phyloP scores from a whole-genome alignment of 2,797 vertebrate genomes.

The Podarcis lilfordi region DNA sequence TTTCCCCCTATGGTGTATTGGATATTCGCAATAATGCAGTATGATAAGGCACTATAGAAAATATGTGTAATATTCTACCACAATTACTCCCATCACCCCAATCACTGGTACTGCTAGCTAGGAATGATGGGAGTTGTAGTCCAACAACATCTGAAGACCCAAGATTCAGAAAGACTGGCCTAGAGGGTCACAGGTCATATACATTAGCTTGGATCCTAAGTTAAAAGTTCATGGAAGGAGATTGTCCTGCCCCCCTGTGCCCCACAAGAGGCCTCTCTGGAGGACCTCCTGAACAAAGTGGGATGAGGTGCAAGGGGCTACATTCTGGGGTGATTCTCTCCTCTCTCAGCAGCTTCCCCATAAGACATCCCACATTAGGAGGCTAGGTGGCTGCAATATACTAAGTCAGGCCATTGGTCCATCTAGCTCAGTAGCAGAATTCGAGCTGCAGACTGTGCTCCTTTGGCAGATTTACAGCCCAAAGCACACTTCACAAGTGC shows the following conservation, averaged over 20 bases:
- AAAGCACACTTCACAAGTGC: conserved; percentile 31
- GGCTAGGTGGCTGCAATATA: too few species aligned
- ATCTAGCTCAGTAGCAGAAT: not conserved
- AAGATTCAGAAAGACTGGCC: too few species aligned
- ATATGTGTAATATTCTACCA: not conserved
- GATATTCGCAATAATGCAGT: conserved; percentile 33
- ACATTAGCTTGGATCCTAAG: not conserved
- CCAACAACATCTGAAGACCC: too few species aligned
- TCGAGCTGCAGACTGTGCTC: not conserved
- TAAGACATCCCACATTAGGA: too few species aligned
- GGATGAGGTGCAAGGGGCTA: not conserved
- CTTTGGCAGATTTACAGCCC: conserved; percentile 9
- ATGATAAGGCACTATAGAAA: conserved; percentile 13
- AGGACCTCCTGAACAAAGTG: not conserved
- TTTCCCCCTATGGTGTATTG: not conserved
- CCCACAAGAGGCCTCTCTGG: not conserved
- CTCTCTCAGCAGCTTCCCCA: not conserved
- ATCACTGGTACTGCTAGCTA: too few species aligned
- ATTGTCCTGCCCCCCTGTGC: too few species aligned
- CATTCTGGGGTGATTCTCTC: not conserved
- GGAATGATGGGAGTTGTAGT: too few species aligned
- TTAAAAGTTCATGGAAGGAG: not conserved
- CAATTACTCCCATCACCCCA: not conserved
- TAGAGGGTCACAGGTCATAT: not conserved
- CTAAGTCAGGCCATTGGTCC: not conserved